Evolutionary conservation across 2,888 invertebrate genomes (phyloP).

Genomic region (Melinaea marsaeus): DNA sequence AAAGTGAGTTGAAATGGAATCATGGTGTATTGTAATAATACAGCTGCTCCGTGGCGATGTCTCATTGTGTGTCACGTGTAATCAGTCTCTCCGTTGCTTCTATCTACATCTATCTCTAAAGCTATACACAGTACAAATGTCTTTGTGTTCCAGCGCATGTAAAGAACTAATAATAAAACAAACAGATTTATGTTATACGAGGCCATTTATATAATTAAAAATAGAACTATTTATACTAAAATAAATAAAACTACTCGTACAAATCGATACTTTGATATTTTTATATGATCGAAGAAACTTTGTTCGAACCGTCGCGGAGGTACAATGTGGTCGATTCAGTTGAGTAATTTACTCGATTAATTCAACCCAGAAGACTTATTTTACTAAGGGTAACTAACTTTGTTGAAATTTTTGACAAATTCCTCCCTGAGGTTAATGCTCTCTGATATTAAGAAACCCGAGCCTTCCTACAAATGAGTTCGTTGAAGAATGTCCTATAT

Average conservation of each 20-base stretch:
- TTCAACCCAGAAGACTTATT: neutral
- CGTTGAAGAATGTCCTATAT: slow-evolving; percentile 1
- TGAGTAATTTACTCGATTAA: too few relatives aligned
- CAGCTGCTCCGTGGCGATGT: neutral
- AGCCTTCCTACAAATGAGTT: slow-evolving; percentile 16
- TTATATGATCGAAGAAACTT: too few relatives aligned
- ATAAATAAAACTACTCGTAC: too few relatives aligned
- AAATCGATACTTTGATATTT: too few relatives aligned
- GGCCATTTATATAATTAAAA: neutral
- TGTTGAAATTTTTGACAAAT: slow-evolving; percentile 15
- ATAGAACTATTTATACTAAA: neutral
- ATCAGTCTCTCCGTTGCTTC: slow-evolving; percentile 5
- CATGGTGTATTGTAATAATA: neutral
- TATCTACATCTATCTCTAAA: neutral
- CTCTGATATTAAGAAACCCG: slow-evolving; percentile 16
- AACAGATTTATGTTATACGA: neutral
- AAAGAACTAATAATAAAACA: slow-evolving; percentile 4
- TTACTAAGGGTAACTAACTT: slow-evolving; percentile 26
- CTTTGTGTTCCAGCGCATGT: slow-evolving; percentile 2
- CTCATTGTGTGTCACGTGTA: slow-evolving; percentile 4
- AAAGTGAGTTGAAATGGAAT: neutral
- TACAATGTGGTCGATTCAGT: too few relatives aligned
- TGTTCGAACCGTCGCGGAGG: too few relatives aligned
- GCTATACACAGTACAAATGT: slow-evolving; percentile 4
- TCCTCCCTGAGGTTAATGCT: slow-evolving; percentile 16